Evolutionary conservation across 2,888 invertebrate species (phyloP).

Genomic region (Hipparchia sbordonii): DNA sequence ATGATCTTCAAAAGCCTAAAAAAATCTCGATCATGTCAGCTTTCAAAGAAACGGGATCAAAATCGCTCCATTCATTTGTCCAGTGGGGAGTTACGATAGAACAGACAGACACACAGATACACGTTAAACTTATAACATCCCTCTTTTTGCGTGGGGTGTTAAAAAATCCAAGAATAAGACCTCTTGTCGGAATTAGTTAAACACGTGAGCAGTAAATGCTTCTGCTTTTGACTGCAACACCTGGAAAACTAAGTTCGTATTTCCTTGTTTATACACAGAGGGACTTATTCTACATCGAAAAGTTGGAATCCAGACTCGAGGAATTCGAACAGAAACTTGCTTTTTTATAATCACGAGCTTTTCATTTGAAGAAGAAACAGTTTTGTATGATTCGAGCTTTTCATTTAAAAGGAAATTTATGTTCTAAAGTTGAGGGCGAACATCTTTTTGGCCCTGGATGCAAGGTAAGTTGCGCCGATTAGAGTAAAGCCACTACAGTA

Average conservation of each 20-base stretch:
- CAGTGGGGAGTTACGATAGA: no score
- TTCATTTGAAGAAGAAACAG: constrained; percentile 12
- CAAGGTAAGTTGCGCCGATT: no score
- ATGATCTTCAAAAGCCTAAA: no score
- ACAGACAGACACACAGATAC: no score
- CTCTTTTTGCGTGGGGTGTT: no score
- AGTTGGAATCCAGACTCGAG: constrained; percentile 16
- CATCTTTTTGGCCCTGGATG: not conserved
- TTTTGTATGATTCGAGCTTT: not conserved
- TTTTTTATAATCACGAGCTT: constrained; percentile 13
- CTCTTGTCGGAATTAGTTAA: no score
- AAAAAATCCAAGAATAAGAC: no score
- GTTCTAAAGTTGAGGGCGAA: not conserved
- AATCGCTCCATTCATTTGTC: no score
- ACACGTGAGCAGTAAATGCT: not conserved
- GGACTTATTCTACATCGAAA: constrained; percentile 10
- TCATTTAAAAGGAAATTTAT: constrained; percentile 7
- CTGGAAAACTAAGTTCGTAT: not conserved
- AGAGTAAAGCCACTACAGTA: no score
- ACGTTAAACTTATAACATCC: no score
- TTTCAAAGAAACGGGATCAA: no score
- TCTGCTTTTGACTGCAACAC: not conserved
- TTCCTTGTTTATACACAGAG: constrained; percentile 14
- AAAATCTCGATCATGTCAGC: no score
- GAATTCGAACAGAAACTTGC: constrained; percentile 10